Evolutionary conservation across 30 jellyfish, hydroid and myxozoan species (phyloP).

Genomic region (Chironex yamaguchii): DNA sequence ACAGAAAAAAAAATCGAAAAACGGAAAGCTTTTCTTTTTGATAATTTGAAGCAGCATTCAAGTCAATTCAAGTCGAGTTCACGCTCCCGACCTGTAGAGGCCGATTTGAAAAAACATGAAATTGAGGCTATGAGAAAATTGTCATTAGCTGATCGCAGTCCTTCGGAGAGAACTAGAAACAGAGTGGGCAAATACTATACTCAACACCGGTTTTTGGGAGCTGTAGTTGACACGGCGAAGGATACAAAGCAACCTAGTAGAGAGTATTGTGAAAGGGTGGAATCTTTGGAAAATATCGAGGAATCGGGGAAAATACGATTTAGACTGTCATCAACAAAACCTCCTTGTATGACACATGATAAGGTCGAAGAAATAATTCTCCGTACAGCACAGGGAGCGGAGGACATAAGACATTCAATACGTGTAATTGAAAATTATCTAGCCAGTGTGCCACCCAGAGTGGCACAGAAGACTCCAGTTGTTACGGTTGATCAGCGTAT

Average conservation of each 20-base stretch:
- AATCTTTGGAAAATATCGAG: neutral
- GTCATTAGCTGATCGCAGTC: neutral
- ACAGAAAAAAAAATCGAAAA: too few species aligned
- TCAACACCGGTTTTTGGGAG: slow-evolving; percentile 59
- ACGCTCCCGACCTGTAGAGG: too few species aligned
- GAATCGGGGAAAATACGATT: slow-evolving; percentile 42
- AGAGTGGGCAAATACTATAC: slow-evolving; percentile 42
- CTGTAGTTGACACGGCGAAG: neutral
- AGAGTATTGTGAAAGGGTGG: neutral
- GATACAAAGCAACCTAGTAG: neutral
- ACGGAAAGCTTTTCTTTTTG: too few species aligned
- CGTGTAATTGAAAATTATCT: slow-evolving; percentile 35
- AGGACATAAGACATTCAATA: slow-evolving; percentile 66
- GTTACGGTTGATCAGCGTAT: slow-evolving; percentile 70
- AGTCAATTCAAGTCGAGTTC: too few species aligned
- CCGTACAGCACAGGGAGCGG: slow-evolving; percentile 71
- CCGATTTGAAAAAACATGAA: too few species aligned
- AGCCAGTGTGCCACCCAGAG: slow-evolving; percentile 21
- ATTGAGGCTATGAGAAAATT: too few species aligned
- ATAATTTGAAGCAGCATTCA: too few species aligned
- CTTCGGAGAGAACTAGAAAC: neutral
- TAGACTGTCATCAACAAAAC: slow-evolving; percentile 49
- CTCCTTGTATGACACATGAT: slow-evolving; percentile 60
- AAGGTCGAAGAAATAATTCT: slow-evolving; percentile 55
- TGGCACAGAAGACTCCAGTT: slow-evolving; percentile 18